These are phyloP conservation scores for Hylomyscus alleni DNA, from an alignment of 2,797 vertebrate species.

Conservation along the genomic window DNA sequence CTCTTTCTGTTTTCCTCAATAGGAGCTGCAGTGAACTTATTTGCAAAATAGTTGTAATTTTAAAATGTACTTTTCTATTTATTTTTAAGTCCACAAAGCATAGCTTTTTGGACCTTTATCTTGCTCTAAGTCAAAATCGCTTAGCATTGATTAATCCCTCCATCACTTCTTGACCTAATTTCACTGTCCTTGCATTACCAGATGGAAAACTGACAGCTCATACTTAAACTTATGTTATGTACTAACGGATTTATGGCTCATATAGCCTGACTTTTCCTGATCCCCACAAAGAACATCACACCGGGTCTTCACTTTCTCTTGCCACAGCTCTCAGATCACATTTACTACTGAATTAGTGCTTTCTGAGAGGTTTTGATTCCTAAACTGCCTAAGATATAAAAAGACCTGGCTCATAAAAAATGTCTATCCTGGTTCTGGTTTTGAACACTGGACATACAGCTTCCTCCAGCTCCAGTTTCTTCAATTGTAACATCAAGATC, in stretches of 20 bases:
- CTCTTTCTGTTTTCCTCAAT: not conserved
- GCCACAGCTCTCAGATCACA: not conserved
- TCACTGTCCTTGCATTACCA: conserved; percentile 23
- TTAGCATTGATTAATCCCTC: not conserved
- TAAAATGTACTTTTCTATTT: not conserved
- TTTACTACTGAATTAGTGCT: not conserved
- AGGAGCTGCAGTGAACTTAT: not conserved
- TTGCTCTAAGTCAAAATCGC: not conserved
- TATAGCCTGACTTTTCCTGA: not conserved
- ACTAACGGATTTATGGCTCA: not conserved
- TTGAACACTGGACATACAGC: not conserved
- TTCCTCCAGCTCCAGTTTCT: not conserved
- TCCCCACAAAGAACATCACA: not conserved
- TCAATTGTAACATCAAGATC: not conserved
- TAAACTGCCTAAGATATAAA: not conserved
- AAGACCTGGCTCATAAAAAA: not conserved
- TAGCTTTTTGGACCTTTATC: not conserved
- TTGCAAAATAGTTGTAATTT: not conserved
- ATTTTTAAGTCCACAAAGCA: not conserved
- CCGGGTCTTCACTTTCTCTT: not conserved
- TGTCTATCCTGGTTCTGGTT: not conserved
- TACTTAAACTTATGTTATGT: not conserved
- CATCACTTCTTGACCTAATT: not conserved
- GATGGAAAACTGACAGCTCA: conserved; percentile 9
- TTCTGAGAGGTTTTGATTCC: not conserved